These are phyloP conservation scores for Allobates femoralis DNA, from an alignment of 2,797 vertebrate species.

Conservation along the genomic window DNA sequence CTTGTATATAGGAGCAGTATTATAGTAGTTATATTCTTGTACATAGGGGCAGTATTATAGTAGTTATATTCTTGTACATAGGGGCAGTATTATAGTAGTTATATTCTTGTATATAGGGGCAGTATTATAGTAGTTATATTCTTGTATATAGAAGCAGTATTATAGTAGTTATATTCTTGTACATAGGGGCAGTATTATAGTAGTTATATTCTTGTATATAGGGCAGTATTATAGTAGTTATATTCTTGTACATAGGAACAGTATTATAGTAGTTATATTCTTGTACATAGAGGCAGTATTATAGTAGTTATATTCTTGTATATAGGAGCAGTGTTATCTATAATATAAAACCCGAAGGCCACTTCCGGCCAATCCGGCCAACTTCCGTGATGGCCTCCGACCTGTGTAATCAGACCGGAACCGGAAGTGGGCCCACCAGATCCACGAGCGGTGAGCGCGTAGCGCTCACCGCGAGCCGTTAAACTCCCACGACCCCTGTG, in stretches of 20 bases:
- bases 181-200: too few species aligned
- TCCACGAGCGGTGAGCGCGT: too few species aligned
- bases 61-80: conserved; percentile 8
- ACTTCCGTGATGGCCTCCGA: too few species aligned
- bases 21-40: conserved; percentile 10
- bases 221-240: too few species aligned
- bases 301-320: conserved; percentile 5
- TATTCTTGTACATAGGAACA: too few species aligned
- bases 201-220: too few species aligned
- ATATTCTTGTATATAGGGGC: not conserved
- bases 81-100: conserved; percentile 8
- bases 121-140: conserved; percentile 3
- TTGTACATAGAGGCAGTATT: not conserved
- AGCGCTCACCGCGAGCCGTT: too few species aligned
- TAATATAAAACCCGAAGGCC: too few species aligned
- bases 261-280: not conserved
- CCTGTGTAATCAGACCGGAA: too few species aligned
- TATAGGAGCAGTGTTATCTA: not conserved
- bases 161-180: not conserved
- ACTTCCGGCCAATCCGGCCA: too few species aligned
- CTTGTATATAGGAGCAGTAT: not conserved
- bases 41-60: not conserved
- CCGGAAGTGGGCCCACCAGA: too few species aligned
- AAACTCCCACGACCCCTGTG: too few species aligned
- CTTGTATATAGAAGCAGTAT: not conserved